Conservation (phyloP, 2,113 vertebrate species). For the Rhizomys pruinosus region DNA sequence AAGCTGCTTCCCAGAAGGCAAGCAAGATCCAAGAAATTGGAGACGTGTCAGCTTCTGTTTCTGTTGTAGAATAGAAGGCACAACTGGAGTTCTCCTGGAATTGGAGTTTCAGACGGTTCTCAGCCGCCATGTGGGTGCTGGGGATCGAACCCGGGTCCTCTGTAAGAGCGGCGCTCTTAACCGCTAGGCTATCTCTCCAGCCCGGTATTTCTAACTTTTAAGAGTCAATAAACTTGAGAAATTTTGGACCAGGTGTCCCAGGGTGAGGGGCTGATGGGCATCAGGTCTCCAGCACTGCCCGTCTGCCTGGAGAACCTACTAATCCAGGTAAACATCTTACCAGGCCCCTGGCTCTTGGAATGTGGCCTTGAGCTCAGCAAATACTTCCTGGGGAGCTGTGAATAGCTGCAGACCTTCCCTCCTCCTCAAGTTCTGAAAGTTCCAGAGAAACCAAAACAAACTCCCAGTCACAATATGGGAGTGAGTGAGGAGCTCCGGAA, state of each 20-base stretch:
- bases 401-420: not conserved
- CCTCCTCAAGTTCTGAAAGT: slow-evolving; percentile 30
- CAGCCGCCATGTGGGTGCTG: no score
- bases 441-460: slow-evolving; percentile 67
- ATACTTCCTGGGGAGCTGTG: not conserved
- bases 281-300: not conserved
- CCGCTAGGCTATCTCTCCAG: no score
- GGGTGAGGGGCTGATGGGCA: not conserved
- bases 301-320: no score
- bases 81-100: no score
- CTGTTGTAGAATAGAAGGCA: no score
- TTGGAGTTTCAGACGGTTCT: no score
- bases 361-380: not conserved
- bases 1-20: slow-evolving; percentile 22
- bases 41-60: not conserved
- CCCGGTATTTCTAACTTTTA: not conserved
- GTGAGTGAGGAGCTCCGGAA: not conserved
- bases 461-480: slow-evolving; percentile 24
- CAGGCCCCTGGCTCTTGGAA: not conserved
- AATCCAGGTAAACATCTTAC: not conserved
- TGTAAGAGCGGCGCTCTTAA: no score
- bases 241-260: not conserved
- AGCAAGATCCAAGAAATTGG: not conserved
- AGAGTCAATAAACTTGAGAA: not conserved
- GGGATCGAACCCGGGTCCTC: not conserved